Percentiles rank a stretch among this genome's conserved stretches.
Evolutionary conservation across 2,888 invertebrate species (phyloP).

Genomic region (Carcina quercana): DNA sequence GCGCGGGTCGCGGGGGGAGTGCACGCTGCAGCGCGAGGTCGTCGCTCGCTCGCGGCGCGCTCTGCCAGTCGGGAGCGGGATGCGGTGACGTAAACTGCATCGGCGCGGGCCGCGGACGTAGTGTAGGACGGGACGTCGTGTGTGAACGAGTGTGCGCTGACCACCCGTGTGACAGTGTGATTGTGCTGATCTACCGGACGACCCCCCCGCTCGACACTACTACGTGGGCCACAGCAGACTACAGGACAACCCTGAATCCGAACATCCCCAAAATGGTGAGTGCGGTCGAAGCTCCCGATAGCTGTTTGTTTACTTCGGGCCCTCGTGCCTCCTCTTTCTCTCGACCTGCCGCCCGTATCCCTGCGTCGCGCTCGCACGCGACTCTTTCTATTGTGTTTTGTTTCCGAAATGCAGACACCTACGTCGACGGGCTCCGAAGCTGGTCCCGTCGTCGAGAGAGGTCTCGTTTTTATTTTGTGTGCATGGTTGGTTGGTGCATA

Average conservation of each 20-base stretch:
- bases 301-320: conserved; percentile 71
- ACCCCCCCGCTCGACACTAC: conserved; percentile 67
- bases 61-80: conserved; percentile 71
- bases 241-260: conserved; percentile 36
- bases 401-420: conserved; percentile 71
- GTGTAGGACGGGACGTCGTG: conserved; percentile 69
- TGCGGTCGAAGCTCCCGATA: conserved; percentile 70
- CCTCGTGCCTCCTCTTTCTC: conserved; percentile 60
- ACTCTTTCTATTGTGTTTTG: conserved; percentile 72
- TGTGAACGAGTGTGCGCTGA: conserved; percentile 54
- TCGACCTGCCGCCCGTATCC: conserved; percentile 69
- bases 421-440: conserved; percentile 48
- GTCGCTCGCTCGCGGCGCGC: conserved; percentile 61
- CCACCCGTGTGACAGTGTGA: conserved; percentile 50
- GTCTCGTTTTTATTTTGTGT: conserved; percentile 60
- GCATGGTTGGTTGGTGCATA: conserved; percentile 45
- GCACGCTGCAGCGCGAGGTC: conserved; percentile 72
- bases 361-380: conserved; percentile 62
- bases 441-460: conserved; percentile 38
- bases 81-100: conserved; percentile 74
- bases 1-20: conserved; percentile 47
- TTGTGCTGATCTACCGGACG: conserved; percentile 46
- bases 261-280: conserved; percentile 70
- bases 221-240: conserved; percentile 56
- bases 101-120: conserved; percentile 69